Evolutionary conservation across 1,140 invertebrate genomes (phyloP).

Genomic region (Colletes gigas): DNA sequence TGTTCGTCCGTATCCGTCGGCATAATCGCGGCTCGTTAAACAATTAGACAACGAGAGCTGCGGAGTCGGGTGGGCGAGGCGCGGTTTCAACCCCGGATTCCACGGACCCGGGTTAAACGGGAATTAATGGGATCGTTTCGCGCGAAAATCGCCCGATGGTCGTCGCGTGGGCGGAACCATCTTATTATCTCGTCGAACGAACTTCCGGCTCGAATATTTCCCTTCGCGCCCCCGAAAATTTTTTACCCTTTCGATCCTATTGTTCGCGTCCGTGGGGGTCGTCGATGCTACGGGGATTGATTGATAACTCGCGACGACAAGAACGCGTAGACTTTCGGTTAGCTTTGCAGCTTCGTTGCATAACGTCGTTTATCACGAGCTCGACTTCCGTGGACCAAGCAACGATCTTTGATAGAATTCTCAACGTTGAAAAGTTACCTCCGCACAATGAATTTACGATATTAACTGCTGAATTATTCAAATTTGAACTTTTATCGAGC

Average conservation of each 20-base stretch:
- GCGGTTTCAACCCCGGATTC: constrained; percentile 52
- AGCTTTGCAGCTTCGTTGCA: too few species aligned
- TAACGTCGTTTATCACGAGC: too few species aligned
- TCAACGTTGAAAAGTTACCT: too few species aligned
- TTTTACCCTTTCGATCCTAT: background rate
- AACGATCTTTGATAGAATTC: too few species aligned
- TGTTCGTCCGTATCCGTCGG: background rate
- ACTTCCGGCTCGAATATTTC: constrained; percentile 8
- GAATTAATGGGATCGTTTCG: constrained; percentile 52
- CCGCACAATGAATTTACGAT: too few species aligned
- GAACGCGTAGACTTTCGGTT: too few species aligned
- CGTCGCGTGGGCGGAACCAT: constrained; percentile 51
- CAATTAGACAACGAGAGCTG: constrained; percentile 47
- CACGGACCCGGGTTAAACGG: constrained; percentile 38
- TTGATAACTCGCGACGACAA: too few species aligned
- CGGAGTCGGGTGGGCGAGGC: constrained; percentile 47
- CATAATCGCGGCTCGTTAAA: constrained; percentile 54
- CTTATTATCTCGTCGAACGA: constrained; percentile 26
- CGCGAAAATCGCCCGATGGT: constrained; percentile 24
- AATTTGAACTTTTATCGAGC: too few species aligned
- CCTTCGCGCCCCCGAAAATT: background rate
- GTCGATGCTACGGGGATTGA: background rate
- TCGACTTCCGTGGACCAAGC: too few species aligned
- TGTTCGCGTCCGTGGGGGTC: background rate
- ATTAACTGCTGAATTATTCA: too few species aligned